Evolutionary conservation across 2,797 vertebrate genomes (phyloP).

Genomic region (Anas bahamensis): DNA sequence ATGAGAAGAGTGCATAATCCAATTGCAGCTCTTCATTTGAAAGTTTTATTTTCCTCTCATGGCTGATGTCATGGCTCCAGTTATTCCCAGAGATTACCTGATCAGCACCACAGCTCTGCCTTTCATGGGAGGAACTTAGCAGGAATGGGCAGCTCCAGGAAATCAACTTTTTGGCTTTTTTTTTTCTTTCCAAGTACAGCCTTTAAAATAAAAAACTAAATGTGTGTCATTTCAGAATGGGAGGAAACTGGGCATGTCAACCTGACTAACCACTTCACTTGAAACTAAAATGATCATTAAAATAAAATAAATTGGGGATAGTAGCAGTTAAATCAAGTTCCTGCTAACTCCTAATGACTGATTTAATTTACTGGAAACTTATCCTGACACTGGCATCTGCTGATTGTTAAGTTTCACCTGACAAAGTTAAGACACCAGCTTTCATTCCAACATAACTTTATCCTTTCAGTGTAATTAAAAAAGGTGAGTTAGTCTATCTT

Average conservation of each 20-base stretch:
- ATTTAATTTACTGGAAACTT: background rate
- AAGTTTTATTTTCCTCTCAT: background rate
- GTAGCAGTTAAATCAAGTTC: background rate
- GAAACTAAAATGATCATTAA: background rate
- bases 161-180: background rate
- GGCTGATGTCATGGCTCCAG: constrained; percentile 9
- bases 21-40: background rate
- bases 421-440: background rate
- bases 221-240: background rate
- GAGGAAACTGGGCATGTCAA: background rate
- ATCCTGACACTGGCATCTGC: background rate
- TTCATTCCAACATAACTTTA: background rate
- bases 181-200: too few species aligned
- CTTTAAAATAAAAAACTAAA: background rate
- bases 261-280: background rate
- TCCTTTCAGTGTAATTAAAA: background rate
- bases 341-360: background rate
- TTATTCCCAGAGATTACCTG: constrained; percentile 23
- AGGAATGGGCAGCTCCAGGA: background rate
- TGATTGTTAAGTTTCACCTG: background rate
- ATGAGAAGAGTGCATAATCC: constrained; percentile 48
- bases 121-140: background rate
- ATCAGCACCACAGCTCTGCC: background rate
- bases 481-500: background rate
- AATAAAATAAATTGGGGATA: rapidly evolving